phyloP scores from a whole-genome alignment of 2,113 vertebrate species.

The Meles meles region DNA sequence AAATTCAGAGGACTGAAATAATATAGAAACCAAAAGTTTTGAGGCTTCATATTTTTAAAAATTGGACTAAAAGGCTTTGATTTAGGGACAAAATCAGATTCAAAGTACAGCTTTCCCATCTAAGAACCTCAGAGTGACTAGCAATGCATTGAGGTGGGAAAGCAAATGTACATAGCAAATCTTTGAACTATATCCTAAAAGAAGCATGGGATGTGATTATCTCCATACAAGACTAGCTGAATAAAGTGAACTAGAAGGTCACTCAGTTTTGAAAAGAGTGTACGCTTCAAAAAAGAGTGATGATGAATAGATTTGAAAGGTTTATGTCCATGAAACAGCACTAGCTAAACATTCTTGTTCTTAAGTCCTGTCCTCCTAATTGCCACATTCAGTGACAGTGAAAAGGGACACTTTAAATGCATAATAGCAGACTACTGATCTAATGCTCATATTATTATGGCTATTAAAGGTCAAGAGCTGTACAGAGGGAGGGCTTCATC shows the following conservation, averaged over 20 bases:
- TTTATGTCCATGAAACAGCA: neutral
- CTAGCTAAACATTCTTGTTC: neutral
- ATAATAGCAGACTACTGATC: neutral
- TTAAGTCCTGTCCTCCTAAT: neutral
- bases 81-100: neutral
- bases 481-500: conserved; percentile 60
- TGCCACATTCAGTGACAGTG: neutral
- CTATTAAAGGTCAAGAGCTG: conserved; percentile 73
- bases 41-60: neutral
- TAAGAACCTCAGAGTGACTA: neutral
- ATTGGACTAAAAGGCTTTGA: neutral
- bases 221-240: neutral
- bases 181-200: neutral
- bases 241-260: neutral
- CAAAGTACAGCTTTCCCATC: too few relatives aligned
- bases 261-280: neutral
- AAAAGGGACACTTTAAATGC: neutral
- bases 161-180: neutral
- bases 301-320: neutral
- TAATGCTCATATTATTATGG: conserved; percentile 53
- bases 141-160: neutral
- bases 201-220: neutral
- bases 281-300: neutral
- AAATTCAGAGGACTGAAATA: neutral
- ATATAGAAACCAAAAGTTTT: neutral